phyloP scores from a whole-genome alignment of 2,113 vertebrate species.

The Anolis sagrei region DNA sequence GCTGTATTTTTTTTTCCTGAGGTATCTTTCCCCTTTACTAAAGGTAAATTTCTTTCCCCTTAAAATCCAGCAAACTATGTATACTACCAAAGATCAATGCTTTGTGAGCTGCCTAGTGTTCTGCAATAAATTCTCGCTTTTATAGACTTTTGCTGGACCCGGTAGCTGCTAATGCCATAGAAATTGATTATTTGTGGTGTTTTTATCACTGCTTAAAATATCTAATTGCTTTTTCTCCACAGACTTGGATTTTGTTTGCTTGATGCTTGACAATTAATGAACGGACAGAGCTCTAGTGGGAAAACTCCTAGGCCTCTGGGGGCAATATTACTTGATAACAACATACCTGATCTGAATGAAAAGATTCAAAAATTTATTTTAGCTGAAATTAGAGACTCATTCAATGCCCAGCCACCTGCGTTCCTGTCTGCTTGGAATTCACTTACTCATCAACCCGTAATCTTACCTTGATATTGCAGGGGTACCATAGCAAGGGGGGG shows the following conservation, averaged over 20 bases:
- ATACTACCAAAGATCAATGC: constrained; percentile 64
- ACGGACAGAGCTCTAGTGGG: constrained; percentile 68
- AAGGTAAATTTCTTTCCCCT: constrained; percentile 69
- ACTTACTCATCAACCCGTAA: background rate
- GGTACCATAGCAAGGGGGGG: background rate
- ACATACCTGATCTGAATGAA: constrained; percentile 61
- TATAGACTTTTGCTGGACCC: constrained; percentile 72
- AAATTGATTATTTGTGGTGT: constrained; percentile 76
- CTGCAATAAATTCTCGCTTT: constrained; percentile 73
- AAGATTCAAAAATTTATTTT: constrained; percentile 67
- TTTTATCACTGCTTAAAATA: constrained; percentile 79
- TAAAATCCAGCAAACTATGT: constrained; percentile 66
- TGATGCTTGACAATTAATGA: constrained; percentile 68
- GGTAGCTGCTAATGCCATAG: constrained; percentile 71
- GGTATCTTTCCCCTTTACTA: constrained; percentile 38
- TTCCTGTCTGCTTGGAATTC: background rate
- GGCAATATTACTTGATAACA: constrained; percentile 65
- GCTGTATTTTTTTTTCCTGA: constrained; percentile 40
- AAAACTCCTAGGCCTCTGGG: constrained; percentile 66
- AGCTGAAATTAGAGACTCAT: constrained; percentile 55
- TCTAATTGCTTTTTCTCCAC: constrained; percentile 76
- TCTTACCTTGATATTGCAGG: background rate
- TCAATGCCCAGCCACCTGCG: background rate
- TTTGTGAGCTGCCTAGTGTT: constrained; percentile 61
- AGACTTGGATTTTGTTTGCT: constrained; percentile 70